These are phyloP conservation scores for Tethea ocularis DNA, from an alignment of 2,888 invertebrate species.

Conservation along the genomic window DNA sequence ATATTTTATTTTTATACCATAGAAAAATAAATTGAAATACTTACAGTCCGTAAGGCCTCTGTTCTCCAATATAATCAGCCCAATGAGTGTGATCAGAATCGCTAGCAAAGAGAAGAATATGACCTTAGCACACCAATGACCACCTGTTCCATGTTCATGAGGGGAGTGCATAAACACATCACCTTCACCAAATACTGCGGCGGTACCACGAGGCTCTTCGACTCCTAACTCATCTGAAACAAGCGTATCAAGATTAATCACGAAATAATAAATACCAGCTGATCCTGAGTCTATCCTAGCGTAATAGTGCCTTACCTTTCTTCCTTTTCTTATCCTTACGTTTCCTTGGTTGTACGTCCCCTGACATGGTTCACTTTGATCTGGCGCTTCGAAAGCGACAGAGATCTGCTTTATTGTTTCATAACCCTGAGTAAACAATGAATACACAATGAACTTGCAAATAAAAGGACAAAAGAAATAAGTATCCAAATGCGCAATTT, in stretches of 20 bases:
- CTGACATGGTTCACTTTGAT: slow-evolving; percentile 87
- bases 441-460: slow-evolving; percentile 59
- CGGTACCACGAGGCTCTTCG: slow-evolving; percentile 75
- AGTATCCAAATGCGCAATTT: slow-evolving; percentile 74
- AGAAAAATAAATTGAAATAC: slow-evolving; percentile 44
- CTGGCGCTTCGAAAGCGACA: slow-evolving; percentile 74
- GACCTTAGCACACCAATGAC: slow-evolving; percentile 93
- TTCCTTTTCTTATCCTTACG: slow-evolving; percentile 92
- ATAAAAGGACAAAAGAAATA: slow-evolving; percentile 46
- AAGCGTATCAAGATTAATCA: slow-evolving; percentile 14
- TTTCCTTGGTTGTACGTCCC: slow-evolving; percentile 93
- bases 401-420: slow-evolving; percentile 73
- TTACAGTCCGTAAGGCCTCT: slow-evolving; percentile 91
- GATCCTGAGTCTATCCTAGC: not conserved
- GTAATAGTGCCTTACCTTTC: slow-evolving; percentile 85
- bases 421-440: slow-evolving; percentile 80
- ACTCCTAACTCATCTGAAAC: slow-evolving; percentile 76
- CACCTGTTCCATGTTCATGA: slow-evolving; percentile 90
- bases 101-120: slow-evolving; percentile 91
- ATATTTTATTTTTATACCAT: too few relatives aligned
- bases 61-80: slow-evolving; percentile 91
- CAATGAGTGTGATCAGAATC: slow-evolving; percentile 88
- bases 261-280: not conserved
- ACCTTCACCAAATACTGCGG: slow-evolving; percentile 82
- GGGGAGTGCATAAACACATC: slow-evolving; percentile 91